Percentiles rank a stretch among this genome's conserved stretches.
These are phyloP conservation scores for Hiodon tergisus DNA, from an alignment of 2,113 vertebrate species.

Conservation along the genomic window DNA sequence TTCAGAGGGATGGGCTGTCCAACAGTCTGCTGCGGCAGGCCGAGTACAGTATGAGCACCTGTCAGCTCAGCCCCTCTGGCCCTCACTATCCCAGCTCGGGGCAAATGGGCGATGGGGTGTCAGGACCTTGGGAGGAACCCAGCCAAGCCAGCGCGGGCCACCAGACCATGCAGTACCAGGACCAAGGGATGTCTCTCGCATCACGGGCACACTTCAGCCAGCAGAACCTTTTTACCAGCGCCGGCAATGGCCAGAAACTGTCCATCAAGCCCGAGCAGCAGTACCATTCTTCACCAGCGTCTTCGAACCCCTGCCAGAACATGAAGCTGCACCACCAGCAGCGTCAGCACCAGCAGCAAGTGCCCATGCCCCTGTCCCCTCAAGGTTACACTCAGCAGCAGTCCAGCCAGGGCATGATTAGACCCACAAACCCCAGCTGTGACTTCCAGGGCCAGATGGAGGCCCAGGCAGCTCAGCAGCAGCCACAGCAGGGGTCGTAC, in stretches of 20 bases:
- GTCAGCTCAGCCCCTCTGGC: slow-evolving; percentile 70
- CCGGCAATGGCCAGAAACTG: slow-evolving; percentile 54
- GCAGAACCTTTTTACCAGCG: slow-evolving; percentile 50
- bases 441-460: slow-evolving; percentile 51
- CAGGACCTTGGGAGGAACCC: slow-evolving; percentile 57
- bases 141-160: slow-evolving; percentile 24
- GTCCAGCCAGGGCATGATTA: slow-evolving; percentile 43
- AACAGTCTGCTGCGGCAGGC: slow-evolving; percentile 66
- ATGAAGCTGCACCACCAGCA: slow-evolving; percentile 48
- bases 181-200: slow-evolving; percentile 50
- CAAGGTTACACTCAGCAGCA: slow-evolving; percentile 53
- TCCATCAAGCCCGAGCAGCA: slow-evolving; percentile 87
- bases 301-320: slow-evolving; percentile 68
- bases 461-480: slow-evolving; percentile 36
- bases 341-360: slow-evolving; percentile 51
- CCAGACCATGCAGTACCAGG: slow-evolving; percentile 58
- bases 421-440: slow-evolving; percentile 49
- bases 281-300: slow-evolving; percentile 63
- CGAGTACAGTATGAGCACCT: slow-evolving; percentile 67
- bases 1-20: slow-evolving; percentile 48
- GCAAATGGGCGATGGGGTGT: slow-evolving; percentile 25
- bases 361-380: slow-evolving; percentile 30
- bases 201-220: slow-evolving; percentile 49
- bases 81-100: slow-evolving; percentile 56
- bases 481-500: slow-evolving; percentile 46